Evolutionary conservation across 2,888 invertebrate species (phyloP), one percentile per base, ranked within the genome.

Genomic region (Leucania comma): DNA sequence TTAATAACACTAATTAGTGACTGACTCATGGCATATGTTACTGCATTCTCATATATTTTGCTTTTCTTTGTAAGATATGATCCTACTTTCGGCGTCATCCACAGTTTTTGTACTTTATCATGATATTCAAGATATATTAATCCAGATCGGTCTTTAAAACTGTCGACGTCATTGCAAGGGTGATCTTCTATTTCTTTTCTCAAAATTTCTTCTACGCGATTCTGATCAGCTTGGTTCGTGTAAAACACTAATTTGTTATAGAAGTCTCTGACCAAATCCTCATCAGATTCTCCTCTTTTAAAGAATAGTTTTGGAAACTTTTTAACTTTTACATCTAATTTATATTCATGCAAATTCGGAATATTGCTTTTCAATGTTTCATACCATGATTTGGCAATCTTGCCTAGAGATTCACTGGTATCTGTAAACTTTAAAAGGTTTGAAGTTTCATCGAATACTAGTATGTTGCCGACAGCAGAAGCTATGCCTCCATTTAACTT

Each of bases 231-330:
- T 64, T 83, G 83, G 42, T 72, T 80, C 2, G 78, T 69, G 24
- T 73, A 81, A 69, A 82, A 76, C 9, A 82, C 65, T 62, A 82
- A 56, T 22, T 67, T 75, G 3, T 65, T 51, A 26, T 80, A 72
- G 51, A 82, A 75, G 20, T 67, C 68, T 57, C 56, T 75, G 0
- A 67, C 71, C 8, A 78, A 59, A 42, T 20, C 58, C 9, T 59
- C 22, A 1, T 78, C 78, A 1, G 70, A 59, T 17, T 66, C 69
- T 3, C 53, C 50, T 38, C 54, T 12, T 35, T 63, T 58, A 1
- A 82, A 69, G 12, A 59, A 42, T 0, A 80, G 58, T 69, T 75
- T 82, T 10, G 82, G 82, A n/a, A 82, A 83, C 6, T 60, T 70
- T 22, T 73, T 53, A 12, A 71, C 56, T 69, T 72, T 80, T 1